Evolutionary conservation across 2,888 invertebrate species (phyloP).

Genomic region (Oligia latruncula): DNA sequence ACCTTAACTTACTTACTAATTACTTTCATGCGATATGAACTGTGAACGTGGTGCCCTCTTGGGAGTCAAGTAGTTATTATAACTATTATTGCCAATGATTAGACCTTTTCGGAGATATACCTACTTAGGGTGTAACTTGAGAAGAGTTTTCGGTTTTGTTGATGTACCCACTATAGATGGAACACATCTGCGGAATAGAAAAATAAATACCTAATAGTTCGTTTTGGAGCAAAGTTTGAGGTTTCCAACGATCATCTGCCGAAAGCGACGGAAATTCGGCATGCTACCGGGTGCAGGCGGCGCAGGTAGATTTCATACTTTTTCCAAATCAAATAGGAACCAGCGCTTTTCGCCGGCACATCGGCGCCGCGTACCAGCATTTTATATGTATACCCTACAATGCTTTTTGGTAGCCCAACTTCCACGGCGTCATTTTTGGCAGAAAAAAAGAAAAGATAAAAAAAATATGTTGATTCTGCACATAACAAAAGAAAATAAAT

Average conservation of each 20-base stretch:
- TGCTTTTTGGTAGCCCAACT: neutral
- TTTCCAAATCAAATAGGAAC: neutral
- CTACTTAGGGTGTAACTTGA: neutral
- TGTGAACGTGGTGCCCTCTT: constrained; percentile 29
- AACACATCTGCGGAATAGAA: neutral
- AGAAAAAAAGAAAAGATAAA: neutral
- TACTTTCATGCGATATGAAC: constrained; percentile 26
- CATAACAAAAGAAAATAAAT: neutral
- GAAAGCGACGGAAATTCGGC: neutral
- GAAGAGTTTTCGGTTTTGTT: neutral
- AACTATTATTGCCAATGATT: constrained; percentile 16
- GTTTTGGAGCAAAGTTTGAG: neutral
- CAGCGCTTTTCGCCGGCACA: neutral
- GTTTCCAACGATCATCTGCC: neutral
- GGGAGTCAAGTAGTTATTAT: constrained; percentile 27
- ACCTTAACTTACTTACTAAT: constrained; percentile 34
- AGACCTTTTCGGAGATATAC: constrained; percentile 19
- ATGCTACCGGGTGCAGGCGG: neutral
- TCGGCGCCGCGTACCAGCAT: neutral
- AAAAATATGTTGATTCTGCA: neutral
- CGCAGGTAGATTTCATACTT: neutral
- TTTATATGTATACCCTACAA: neutral
- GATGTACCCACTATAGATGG: too few relatives aligned
- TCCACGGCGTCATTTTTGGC: neutral
- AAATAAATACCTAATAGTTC: neutral